These are phyloP conservation scores for Daphoenositta chrysoptera DNA, from an alignment of 2,113 vertebrate genomes.

Conservation along the genomic window DNA sequence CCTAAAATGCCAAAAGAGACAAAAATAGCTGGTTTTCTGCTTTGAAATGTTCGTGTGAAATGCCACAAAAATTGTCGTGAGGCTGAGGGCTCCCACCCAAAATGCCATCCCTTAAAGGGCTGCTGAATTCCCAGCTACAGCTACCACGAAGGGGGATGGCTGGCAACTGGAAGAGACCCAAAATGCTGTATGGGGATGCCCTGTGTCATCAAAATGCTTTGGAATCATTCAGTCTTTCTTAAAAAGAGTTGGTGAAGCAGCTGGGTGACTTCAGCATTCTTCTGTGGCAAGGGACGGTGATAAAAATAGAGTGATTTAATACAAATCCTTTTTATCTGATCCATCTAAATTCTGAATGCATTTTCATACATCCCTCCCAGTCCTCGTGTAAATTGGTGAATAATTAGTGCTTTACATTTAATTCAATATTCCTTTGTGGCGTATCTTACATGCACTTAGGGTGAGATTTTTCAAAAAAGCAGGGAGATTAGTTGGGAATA, in stretches of 20 bases:
- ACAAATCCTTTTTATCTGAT: not conserved
- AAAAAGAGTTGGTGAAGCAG: not conserved
- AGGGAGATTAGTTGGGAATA: not conserved
- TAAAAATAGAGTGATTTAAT: not conserved
- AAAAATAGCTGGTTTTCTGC: not conserved
- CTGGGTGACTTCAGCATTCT: not conserved
- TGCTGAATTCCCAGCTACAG: not conserved
- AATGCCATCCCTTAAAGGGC: not conserved
- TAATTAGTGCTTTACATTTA: not conserved
- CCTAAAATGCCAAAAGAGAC: not conserved
- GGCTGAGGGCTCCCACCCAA: not conserved
- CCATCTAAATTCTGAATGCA: not conserved
- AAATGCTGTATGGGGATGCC: not conserved
- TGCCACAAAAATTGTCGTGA: not conserved
- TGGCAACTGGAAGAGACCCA: not conserved
- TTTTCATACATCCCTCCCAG: not conserved
- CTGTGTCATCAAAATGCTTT: not conserved
- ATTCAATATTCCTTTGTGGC: not conserved
- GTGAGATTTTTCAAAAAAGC: not conserved
- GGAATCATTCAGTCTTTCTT: not conserved
- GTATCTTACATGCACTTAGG: not conserved
- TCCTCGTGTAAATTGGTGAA: not conserved
- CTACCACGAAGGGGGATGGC: not conserved
- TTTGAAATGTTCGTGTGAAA: not conserved
- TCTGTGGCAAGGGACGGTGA: not conserved